Evolutionary conservation across 2,888 invertebrate species (phyloP).

Genomic region (Anorthoa munda): DNA sequence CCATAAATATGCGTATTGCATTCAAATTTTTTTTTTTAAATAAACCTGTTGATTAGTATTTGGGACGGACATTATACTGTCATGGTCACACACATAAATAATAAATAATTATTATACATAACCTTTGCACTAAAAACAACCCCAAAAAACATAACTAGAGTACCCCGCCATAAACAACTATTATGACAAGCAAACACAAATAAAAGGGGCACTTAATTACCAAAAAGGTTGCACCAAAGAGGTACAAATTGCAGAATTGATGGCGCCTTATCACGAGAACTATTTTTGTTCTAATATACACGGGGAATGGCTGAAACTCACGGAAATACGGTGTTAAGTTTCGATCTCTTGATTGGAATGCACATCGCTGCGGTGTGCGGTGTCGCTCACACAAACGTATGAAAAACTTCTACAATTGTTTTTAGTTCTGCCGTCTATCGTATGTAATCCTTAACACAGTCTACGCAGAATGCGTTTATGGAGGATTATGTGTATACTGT

Average conservation of each 20-base stretch:
- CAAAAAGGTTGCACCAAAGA: conserved; percentile 32
- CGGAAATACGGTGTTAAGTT: conserved; percentile 45
- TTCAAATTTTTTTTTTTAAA: neutral
- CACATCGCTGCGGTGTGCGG: no score
- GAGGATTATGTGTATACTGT: no score
- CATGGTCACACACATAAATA: no score
- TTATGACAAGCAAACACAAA: conserved; percentile 19
- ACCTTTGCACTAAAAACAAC: neutral
- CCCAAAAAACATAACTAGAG: neutral
- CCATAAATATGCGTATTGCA: neutral
- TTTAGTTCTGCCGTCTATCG: no score
- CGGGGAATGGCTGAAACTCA: conserved; percentile 32
- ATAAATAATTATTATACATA: no score
- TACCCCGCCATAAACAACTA: neutral
- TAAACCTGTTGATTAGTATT: no score
- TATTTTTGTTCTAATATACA: conserved; percentile 38
- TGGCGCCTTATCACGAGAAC: conserved; percentile 31
- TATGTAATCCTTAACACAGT: no score
- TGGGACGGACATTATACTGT: no score
- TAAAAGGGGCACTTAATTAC: conserved; percentile 30
- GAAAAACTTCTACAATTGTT: no score
- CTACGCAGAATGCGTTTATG: no score
- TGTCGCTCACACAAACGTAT: no score
- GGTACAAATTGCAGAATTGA: conserved; percentile 44
- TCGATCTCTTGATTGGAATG: no score